Conservation (phyloP, 2,888 invertebrate genomes). For the Ctenicera cuprea region DNA sequence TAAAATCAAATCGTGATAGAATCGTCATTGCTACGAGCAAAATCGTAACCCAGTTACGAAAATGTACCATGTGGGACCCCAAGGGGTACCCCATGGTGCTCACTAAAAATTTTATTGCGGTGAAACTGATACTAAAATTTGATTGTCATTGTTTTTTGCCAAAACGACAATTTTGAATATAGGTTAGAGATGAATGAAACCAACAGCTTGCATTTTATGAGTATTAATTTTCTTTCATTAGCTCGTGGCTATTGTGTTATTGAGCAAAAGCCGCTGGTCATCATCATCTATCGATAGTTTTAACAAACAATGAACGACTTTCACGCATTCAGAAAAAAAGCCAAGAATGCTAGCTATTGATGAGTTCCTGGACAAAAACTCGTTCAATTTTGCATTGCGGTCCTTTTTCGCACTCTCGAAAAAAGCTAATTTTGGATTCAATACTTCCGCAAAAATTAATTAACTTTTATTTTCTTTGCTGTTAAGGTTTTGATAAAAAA, state of each 20-base stretch:
- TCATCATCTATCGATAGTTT: conserved; percentile 24
- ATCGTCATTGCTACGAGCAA: conserved; percentile 4
- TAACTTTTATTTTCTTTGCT: conserved; percentile 24
- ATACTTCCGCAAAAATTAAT: conserved; percentile 28
- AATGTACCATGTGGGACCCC: conserved; percentile 2
- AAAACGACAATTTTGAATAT: conserved; percentile 22
- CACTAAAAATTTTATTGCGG: conserved; percentile 1
- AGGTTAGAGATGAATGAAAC: conserved; percentile 28
- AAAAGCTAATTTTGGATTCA: conserved; percentile 15
- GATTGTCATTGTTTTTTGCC: conserved; percentile 33
- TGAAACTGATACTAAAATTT: conserved; percentile 25
- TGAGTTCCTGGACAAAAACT: conserved; percentile 29
- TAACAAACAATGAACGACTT: conserved; percentile 28
- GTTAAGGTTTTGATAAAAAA: neutral
- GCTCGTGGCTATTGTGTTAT: conserved; percentile 22
- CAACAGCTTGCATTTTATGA: conserved; percentile 19
- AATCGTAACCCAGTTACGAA: conserved; percentile 16
- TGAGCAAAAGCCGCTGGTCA: conserved; percentile 5
- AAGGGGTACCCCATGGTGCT: conserved; percentile 19
- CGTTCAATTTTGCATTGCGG: conserved; percentile 21
- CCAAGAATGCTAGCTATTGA: conserved; percentile 20
- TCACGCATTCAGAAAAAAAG: conserved; percentile 26
- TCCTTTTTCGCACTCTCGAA: conserved; percentile 10
- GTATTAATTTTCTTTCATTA: conserved; percentile 20
- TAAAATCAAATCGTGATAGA: neutral